phyloP scores from a whole-genome alignment of 1,140 invertebrate species.

The Caenorhabditis remanei region DNA sequence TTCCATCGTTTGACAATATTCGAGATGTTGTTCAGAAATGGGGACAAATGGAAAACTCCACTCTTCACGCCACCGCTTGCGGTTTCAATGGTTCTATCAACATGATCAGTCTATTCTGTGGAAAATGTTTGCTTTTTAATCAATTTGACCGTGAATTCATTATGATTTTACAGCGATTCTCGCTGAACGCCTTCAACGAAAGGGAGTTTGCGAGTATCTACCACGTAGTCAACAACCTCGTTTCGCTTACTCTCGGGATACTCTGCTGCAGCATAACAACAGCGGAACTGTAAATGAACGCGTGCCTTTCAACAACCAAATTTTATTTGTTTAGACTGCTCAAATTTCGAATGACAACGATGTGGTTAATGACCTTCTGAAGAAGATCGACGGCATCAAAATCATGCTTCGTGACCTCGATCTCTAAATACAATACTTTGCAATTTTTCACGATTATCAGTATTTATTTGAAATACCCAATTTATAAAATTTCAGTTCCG shows the following conservation, averaged over 20 bases:
- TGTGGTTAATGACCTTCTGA: neutral
- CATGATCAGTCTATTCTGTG: slow-evolving; percentile 38
- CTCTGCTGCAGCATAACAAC: slow-evolving; percentile 26
- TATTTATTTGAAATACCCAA: neutral
- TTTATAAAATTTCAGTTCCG: slow-evolving; percentile 2
- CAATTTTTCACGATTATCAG: neutral
- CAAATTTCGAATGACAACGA: slow-evolving; percentile 32
- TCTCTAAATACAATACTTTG: neutral
- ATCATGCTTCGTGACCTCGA: slow-evolving; percentile 35
- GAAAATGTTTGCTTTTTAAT: neutral
- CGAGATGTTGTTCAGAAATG: slow-evolving; percentile 42
- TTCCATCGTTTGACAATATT: slow-evolving; percentile 42
- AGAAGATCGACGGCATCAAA: slow-evolving; percentile 39
- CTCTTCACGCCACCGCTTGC: slow-evolving; percentile 1
- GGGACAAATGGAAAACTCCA: slow-evolving; percentile 12
- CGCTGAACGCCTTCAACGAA: slow-evolving; percentile 23
- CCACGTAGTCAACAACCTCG: slow-evolving; percentile 2
- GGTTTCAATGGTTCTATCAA: slow-evolving; percentile 26
- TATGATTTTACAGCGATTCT: neutral
- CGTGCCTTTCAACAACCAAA: neutral
- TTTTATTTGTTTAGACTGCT: neutral
- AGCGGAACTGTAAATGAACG: neutral
- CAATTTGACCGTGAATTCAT: neutral
- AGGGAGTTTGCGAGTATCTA: slow-evolving; percentile 30
- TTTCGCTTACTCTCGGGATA: slow-evolving; percentile 4